Conservation (phyloP, 2,888 invertebrate species). For the Stratiomys singularior region DNA sequence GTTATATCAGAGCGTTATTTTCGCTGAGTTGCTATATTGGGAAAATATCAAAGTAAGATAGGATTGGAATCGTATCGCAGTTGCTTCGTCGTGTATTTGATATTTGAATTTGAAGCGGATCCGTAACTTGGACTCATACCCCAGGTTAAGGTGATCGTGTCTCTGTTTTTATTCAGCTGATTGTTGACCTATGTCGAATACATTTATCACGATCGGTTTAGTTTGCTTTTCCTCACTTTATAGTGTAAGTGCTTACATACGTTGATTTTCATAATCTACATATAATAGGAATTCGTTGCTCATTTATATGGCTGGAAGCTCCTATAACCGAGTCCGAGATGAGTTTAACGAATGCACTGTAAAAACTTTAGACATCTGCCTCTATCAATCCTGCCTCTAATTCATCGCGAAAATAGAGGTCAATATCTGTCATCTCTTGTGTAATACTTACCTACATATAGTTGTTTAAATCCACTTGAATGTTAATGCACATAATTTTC, state of each 20-base stretch:
- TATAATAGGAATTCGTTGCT: no score
- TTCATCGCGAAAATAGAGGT: slow-evolving; percentile 39
- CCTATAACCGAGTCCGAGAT: not conserved
- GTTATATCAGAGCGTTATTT: no score
- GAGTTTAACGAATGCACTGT: not conserved
- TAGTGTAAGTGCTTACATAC: no score
- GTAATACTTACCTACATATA: slow-evolving; percentile 38
- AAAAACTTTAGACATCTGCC: not conserved
- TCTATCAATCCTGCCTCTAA: not conserved
- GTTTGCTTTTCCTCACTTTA: not conserved
- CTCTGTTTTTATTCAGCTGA: slow-evolving; percentile 48
- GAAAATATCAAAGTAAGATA: slow-evolving; percentile 43
- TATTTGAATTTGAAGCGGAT: slow-evolving; percentile 44
- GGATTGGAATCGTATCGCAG: slow-evolving; percentile 29
- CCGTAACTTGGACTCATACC: slow-evolving; percentile 43
- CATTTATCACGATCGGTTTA: slow-evolving; percentile 51
- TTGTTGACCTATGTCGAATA: slow-evolving; percentile 52
- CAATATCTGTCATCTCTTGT: slow-evolving; percentile 44
- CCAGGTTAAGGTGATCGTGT: slow-evolving; percentile 51
- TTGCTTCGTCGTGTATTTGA: slow-evolving; percentile 45
- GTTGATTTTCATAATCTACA: no score
- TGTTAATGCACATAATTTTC: slow-evolving; percentile 11
- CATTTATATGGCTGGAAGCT: not conserved
- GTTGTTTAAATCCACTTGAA: not conserved
- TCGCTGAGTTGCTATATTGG: slow-evolving; percentile 8